These are phyloP conservation scores for Oryzias melastigma DNA, from an alignment of 2,113 vertebrate species.

Conservation along the genomic window DNA sequence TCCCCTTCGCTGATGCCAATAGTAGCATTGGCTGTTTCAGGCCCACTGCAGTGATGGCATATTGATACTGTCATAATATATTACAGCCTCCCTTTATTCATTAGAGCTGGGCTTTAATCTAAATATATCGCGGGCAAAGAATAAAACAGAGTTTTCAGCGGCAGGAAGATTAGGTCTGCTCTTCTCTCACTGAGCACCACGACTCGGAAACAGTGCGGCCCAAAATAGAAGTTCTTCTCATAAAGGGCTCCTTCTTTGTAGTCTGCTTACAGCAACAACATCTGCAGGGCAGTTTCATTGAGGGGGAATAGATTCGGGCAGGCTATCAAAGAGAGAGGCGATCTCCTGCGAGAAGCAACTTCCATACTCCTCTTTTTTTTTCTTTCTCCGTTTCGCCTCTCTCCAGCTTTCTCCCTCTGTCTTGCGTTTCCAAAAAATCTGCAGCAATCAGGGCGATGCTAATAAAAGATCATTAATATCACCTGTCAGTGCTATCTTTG, in stretches of 20 bases:
- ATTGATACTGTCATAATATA: slow-evolving; percentile 77
- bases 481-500: slow-evolving; percentile 77
- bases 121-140: slow-evolving; percentile 78
- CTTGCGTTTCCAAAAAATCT: slow-evolving; percentile 61
- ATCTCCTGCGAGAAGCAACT: slow-evolving; percentile 75
- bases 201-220: slow-evolving; percentile 73
- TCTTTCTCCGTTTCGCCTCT: slow-evolving; percentile 10
- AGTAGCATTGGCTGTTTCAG: slow-evolving; percentile 45
- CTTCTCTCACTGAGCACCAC: slow-evolving; percentile 65
- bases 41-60: slow-evolving; percentile 54
- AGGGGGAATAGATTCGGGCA: slow-evolving; percentile 77
- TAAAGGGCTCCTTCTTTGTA: slow-evolving; percentile 85
- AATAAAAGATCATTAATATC: slow-evolving; percentile 80
- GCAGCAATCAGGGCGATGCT: slow-evolving; percentile 68
- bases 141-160: slow-evolving; percentile 74
- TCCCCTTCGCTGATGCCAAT: slow-evolving; percentile 56
- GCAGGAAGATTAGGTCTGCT: slow-evolving; percentile 63
- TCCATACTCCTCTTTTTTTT: slow-evolving; percentile 58
- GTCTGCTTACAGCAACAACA: slow-evolving; percentile 79
- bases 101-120: slow-evolving; percentile 79
- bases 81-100: slow-evolving; percentile 75
- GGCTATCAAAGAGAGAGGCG: slow-evolving; percentile 79
- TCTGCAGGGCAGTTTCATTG: slow-evolving; percentile 82
- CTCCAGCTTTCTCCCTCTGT: slow-evolving; percentile 37
- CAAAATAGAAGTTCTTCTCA: slow-evolving; percentile 80